phyloP scores from a whole-genome alignment of 1,140 invertebrate species.

The Bombus cullumanus region DNA sequence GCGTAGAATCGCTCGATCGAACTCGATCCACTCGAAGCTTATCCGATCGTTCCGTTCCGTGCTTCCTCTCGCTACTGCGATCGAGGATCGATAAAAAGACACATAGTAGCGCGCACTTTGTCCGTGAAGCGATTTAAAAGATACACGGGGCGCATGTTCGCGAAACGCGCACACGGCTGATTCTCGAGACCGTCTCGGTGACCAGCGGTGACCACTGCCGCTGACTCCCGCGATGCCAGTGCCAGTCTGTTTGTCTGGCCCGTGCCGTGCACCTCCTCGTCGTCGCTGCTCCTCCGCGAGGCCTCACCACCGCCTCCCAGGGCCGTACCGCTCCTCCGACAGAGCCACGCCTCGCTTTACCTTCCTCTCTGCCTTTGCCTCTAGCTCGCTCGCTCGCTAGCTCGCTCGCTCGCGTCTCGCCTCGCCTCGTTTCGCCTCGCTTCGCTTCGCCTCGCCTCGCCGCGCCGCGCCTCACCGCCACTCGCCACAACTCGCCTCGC shows the following conservation, averaged over 20 bases:
- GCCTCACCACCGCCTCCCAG: slow-evolving; percentile 76
- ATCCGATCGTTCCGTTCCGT: neutral
- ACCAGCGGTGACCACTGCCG: slow-evolving; percentile 67
- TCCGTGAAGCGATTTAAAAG: slow-evolving; percentile 14
- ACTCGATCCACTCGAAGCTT: neutral
- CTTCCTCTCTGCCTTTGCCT: slow-evolving; percentile 29
- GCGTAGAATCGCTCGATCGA: neutral
- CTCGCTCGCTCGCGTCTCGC: neutral
- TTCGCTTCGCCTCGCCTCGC: neutral
- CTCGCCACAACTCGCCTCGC: neutral
- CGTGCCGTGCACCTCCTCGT: slow-evolving; percentile 67
- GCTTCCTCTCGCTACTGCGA: neutral
- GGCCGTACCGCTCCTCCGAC: slow-evolving; percentile 63
- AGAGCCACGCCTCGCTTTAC: slow-evolving; percentile 38
- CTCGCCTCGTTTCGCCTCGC: neutral
- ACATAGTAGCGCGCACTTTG: slow-evolving; percentile 34
- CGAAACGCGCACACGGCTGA: slow-evolving; percentile 30
- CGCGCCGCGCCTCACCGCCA: neutral
- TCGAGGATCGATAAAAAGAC: neutral
- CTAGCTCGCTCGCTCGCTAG: slow-evolving; percentile 7
- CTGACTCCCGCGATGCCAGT: slow-evolving; percentile 72
- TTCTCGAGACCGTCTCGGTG: slow-evolving; percentile 50
- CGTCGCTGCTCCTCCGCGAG: slow-evolving; percentile 67
- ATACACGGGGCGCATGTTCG: slow-evolving; percentile 43
- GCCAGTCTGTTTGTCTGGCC: slow-evolving; percentile 76